These are phyloP conservation scores for Zaprionus obscuricornis DNA, from an alignment of 2,888 invertebrate species.

Conservation along the genomic window DNA sequence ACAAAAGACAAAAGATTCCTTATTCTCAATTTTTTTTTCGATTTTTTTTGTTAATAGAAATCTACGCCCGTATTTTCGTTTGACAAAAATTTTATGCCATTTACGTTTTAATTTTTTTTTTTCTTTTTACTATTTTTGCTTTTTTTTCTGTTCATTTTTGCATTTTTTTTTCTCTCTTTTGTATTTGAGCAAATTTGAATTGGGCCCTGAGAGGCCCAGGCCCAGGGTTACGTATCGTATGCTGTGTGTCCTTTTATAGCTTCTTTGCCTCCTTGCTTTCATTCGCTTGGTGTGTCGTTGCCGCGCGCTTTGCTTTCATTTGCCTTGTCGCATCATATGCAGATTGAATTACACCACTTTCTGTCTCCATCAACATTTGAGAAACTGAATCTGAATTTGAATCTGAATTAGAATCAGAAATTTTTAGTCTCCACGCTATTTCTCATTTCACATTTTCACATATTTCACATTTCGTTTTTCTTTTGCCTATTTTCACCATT, in stretches of 20 bases:
- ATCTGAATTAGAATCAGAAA: too few species aligned
- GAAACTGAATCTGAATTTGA: too few species aligned
- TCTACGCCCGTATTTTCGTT: slow-evolving; percentile 77
- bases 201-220: slow-evolving; percentile 10
- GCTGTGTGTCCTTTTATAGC: too few species aligned
- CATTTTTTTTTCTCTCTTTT: slow-evolving; percentile 52
- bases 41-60: slow-evolving; percentile 63
- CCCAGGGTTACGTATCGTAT: too few species aligned
- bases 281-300: slow-evolving; percentile 36
- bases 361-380: slow-evolving; percentile 47
- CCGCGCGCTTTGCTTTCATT: slow-evolving; percentile 58
- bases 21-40: slow-evolving; percentile 30
- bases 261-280: slow-evolving; percentile 27
- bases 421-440: too few species aligned
- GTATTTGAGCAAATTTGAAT: slow-evolving; percentile 53
- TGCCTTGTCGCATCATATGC: slow-evolving; percentile 60
- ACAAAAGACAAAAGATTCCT: slow-evolving; percentile 77
- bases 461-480: slow-evolving; percentile 3
- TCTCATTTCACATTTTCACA: slow-evolving; percentile 11
- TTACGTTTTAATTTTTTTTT: slow-evolving; percentile 25
- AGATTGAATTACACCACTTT: slow-evolving; percentile 75
- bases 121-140: slow-evolving; percentile 9
- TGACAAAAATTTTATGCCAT: slow-evolving; percentile 68
- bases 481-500: slow-evolving; percentile 4
- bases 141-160: slow-evolving; percentile 24